Evolutionary conservation across 2,797 vertebrate species (phyloP).

Genomic region (Synaphobranchus kaupii): DNA sequence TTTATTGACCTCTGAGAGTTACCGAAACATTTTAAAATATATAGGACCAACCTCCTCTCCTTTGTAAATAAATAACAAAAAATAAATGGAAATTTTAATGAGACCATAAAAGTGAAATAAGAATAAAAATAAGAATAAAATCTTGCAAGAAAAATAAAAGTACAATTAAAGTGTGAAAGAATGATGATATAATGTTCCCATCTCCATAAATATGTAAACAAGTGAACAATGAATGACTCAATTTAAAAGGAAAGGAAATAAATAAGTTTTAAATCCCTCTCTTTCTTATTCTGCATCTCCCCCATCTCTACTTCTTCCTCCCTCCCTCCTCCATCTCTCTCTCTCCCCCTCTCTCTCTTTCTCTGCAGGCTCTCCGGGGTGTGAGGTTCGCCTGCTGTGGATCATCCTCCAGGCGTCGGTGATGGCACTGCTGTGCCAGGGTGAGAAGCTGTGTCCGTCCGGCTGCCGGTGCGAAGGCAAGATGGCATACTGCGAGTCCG

Average conservation of each 20-base stretch:
- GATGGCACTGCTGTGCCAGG: constrained; percentile 76
- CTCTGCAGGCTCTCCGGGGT: constrained; percentile 65
- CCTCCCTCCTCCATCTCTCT: neutral
- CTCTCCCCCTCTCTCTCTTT: constrained; percentile 30
- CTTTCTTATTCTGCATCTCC: neutral
- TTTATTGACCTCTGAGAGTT: neutral
- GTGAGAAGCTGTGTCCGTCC: constrained; percentile 91
- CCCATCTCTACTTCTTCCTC: neutral
- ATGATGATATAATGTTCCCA: constrained; percentile 1
- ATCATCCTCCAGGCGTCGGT: constrained; percentile 68
- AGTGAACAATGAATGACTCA: neutral
- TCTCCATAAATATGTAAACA: neutral
- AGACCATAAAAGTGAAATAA: neutral
- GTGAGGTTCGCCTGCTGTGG: constrained; percentile 68
- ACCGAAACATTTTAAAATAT: neutral
- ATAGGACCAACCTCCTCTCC: neutral
- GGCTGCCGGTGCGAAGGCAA: constrained; percentile 96
- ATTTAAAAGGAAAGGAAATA: neutral
- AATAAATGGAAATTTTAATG: neutral
- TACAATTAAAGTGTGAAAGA: neutral
- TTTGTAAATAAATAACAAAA: neutral
- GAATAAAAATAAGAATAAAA: neutral
- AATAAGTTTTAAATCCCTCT: neutral
- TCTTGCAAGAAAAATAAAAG: neutral
- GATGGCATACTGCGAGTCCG: constrained; percentile 96